Conservation (phyloP, 2,888 invertebrate species). For the Lycocerus yunnanus region DNA sequence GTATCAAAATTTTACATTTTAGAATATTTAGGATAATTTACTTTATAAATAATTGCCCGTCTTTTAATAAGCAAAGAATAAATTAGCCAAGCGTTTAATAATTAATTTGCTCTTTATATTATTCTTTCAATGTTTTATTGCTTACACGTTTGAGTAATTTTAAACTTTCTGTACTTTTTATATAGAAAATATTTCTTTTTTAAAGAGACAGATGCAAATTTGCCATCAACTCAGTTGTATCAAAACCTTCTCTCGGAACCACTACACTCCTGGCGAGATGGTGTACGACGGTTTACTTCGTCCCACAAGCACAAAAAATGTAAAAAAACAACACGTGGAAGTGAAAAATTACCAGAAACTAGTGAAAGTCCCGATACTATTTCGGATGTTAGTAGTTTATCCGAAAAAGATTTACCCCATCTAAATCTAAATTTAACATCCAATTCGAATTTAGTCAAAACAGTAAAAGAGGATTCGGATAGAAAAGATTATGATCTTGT, state of each 20-base stretch:
- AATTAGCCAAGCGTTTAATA: background rate
- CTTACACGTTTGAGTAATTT: background rate
- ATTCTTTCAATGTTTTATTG: background rate
- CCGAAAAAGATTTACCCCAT: background rate
- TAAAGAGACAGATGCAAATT: slow-evolving; percentile 4
- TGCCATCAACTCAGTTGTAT: slow-evolving; percentile 40
- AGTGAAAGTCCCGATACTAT: slow-evolving; percentile 7
- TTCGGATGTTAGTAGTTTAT: slow-evolving; percentile 10
- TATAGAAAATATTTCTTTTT: background rate
- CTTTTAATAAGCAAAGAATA: background rate
- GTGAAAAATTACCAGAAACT: background rate
- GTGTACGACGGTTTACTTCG: slow-evolving; percentile 3
- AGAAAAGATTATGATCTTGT: background rate
- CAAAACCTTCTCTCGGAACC: slow-evolving; percentile 48
- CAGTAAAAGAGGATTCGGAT: background rate
- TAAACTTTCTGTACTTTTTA: background rate
- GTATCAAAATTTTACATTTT: background rate
- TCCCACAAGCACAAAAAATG: slow-evolving; percentile 1
- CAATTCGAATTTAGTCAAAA: background rate
- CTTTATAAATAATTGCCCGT: background rate
- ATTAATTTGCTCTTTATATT: background rate
- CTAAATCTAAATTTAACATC: background rate
- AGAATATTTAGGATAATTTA: too few species aligned
- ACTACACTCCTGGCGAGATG: slow-evolving; percentile 43
- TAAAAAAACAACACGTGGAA: background rate